Percentiles rank a stretch among this genome's conserved stretches.
These are phyloP conservation scores for Chamaetylas fuelleborni DNA, from an alignment of 2,113 vertebrate genomes.

Conservation along the genomic window DNA sequence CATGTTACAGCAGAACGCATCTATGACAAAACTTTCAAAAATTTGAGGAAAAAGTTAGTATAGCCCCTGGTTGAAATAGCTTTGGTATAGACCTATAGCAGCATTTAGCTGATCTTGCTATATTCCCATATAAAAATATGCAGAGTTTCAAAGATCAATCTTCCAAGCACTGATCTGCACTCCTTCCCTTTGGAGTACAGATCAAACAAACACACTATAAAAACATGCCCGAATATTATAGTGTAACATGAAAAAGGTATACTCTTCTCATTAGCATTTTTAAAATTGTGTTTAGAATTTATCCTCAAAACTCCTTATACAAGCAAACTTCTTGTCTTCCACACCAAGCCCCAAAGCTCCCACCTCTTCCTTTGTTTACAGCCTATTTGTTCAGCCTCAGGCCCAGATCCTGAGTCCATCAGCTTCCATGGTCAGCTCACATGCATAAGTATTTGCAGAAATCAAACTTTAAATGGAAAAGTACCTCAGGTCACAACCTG, in stretches of 20 bases:
- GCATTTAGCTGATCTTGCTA: not conserved
- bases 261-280: not conserved
- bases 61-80: conserved; percentile 50
- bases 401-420: not conserved
- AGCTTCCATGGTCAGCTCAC: not conserved
- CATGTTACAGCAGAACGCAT: conserved; percentile 39
- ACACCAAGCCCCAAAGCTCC: not conserved
- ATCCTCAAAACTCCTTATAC: not conserved
- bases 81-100: not conserved
- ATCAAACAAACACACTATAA: not conserved
- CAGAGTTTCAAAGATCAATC: conserved; percentile 5
- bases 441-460: not conserved
- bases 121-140: not conserved
- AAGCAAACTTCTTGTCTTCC: not conserved
- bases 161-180: not conserved
- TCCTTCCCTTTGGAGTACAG: not conserved
- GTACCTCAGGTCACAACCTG: not conserved
- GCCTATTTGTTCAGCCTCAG: not conserved
- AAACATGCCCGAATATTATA: not conserved
- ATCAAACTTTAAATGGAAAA: not conserved
- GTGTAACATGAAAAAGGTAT: not conserved
- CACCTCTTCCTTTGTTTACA: not conserved
- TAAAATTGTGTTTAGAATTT: not conserved
- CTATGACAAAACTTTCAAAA: conserved; percentile 59
- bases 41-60: conserved; percentile 45